These are phyloP conservation scores for Thalassarche chlororhynchos DNA, from an alignment of 2,113 vertebrate genomes.

Conservation along the genomic window DNA sequence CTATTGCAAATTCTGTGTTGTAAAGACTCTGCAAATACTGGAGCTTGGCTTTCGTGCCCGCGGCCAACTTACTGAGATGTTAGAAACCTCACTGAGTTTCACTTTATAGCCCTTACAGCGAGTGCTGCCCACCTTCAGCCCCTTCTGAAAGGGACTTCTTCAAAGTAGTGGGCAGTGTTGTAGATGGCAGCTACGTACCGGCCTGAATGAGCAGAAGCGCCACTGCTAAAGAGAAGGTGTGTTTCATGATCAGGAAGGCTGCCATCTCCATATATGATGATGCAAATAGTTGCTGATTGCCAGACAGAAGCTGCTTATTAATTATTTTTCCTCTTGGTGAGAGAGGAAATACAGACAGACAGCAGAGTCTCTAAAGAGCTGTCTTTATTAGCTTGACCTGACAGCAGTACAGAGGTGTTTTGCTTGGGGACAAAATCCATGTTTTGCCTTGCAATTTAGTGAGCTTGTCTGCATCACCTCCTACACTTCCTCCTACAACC, in stretches of 20 bases:
- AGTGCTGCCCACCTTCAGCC: neutral
- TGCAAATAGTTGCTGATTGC: constrained; percentile 37
- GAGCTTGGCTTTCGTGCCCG: neutral
- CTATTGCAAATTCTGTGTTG: neutral
- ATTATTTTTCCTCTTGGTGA: constrained; percentile 39
- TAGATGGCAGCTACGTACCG: rapidly evolving
- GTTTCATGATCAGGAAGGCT: neutral
- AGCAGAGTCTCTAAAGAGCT: neutral
- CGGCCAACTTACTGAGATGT: neutral
- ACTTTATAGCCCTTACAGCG: rapidly evolving
- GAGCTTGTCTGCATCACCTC: constrained; percentile 52
- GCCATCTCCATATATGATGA: neutral
- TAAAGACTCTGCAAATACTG: neutral
- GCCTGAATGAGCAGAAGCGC: neutral
- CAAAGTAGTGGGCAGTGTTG: rapidly evolving
- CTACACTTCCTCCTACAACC: constrained; percentile 37
- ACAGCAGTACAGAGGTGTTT: constrained; percentile 44
- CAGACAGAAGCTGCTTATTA: constrained; percentile 62
- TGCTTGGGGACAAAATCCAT: constrained; percentile 62
- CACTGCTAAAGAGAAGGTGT: neutral
- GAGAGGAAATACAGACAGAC: constrained; percentile 11
- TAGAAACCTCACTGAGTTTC: neutral
- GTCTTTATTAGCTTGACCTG: constrained; percentile 51
- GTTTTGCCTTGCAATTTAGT: constrained; percentile 39
- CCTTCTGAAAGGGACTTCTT: neutral